Percentiles rank a stretch among this genome's conserved stretches.
phyloP scores from a whole-genome alignment of 2,113 vertebrate genomes.

The Hypocryptadius cinnamomeus region DNA sequence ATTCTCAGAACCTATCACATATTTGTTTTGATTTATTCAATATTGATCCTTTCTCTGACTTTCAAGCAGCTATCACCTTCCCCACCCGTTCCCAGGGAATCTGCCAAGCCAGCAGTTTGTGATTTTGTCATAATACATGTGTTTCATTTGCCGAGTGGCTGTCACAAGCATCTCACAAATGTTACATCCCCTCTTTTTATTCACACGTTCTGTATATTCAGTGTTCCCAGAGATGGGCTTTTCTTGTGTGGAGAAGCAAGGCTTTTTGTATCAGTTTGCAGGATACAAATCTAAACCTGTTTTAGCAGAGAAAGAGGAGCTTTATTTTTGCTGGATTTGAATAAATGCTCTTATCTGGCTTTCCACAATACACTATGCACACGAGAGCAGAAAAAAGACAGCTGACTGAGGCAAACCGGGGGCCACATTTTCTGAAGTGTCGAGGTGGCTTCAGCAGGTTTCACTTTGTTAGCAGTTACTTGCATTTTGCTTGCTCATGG shows the following conservation, averaged over 20 bases:
- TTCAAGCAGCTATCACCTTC: slow-evolving; percentile 69
- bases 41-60: slow-evolving; percentile 71
- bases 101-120: slow-evolving; percentile 70
- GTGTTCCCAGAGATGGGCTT: background rate
- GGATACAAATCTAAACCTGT: background rate
- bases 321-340: slow-evolving; percentile 5
- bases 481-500: background rate
- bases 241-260: background rate
- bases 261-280: background rate
- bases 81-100: slow-evolving; percentile 60
- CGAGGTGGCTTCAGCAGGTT: background rate
- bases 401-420: background rate
- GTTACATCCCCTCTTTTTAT: slow-evolving; percentile 37
- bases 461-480: background rate
- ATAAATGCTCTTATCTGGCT: background rate
- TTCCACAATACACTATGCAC: background rate
- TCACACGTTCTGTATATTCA: slow-evolving; percentile 11
- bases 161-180: slow-evolving; percentile 58
- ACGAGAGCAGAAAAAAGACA: background rate
- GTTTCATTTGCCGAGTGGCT: slow-evolving; percentile 46
- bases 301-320: background rate
- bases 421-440: background rate
- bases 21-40: slow-evolving; percentile 79
- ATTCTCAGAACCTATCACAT: slow-evolving; percentile 69
- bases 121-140: slow-evolving; percentile 69